These are phyloP conservation scores for Vidua chalybeata DNA, from an alignment of 2,113 vertebrate species.

Conservation along the genomic window DNA sequence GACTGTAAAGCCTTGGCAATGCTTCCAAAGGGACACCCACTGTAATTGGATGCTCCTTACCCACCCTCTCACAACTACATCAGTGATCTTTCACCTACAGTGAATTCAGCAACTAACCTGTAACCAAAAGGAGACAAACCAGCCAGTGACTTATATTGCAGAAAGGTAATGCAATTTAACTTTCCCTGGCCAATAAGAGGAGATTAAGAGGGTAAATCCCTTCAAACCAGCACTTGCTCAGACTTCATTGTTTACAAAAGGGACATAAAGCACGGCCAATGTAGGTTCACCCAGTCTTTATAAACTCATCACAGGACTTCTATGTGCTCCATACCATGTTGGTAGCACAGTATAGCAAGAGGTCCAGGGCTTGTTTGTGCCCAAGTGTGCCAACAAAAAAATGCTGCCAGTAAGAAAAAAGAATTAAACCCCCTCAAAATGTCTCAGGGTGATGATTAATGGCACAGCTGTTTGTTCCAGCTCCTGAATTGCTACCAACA, in stretches of 20 bases:
- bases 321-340: neutral
- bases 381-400: neutral
- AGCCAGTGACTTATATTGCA: neutral
- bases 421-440: neutral
- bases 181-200: neutral
- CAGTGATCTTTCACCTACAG: neutral
- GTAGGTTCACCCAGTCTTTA: neutral
- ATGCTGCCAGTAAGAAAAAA: neutral
- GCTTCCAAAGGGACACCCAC: neutral
- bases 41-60: neutral
- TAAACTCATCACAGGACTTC: neutral
- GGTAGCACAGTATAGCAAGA: neutral
- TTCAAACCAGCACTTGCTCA: neutral
- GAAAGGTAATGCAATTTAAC: neutral
- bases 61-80: neutral
- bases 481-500: neutral
- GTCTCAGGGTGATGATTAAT: neutral
- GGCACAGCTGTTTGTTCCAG: neutral
- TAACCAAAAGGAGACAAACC: neutral
- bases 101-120: neutral
- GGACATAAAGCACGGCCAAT: neutral
- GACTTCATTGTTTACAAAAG: neutral
- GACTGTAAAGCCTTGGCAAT: neutral
- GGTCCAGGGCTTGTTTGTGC: neutral
- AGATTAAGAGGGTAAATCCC: neutral